phyloP scores from a whole-genome alignment of 2,113 vertebrate genomes.

The Danionella cerebrum region DNA sequence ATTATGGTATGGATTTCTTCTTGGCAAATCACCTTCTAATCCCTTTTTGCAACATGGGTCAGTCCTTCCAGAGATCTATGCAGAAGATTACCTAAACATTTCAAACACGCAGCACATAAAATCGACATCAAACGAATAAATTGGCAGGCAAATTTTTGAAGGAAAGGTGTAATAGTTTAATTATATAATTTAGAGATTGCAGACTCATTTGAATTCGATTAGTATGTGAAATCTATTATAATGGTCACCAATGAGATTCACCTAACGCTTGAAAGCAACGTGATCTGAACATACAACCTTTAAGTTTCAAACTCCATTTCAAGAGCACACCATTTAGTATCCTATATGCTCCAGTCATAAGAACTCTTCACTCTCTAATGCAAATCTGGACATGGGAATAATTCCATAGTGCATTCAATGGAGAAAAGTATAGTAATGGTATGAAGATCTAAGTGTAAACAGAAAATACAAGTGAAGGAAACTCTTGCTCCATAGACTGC shows the following conservation, averaged over 20 bases:
- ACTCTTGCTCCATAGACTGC: no score
- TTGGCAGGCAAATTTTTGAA: not conserved
- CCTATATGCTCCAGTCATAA: no score
- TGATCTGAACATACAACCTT: constrained; percentile 27
- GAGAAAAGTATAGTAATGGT: constrained; percentile 44
- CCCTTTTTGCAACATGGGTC: constrained; percentile 23
- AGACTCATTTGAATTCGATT: constrained; percentile 29
- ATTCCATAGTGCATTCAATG: constrained; percentile 14
- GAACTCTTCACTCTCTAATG: constrained; percentile 14
- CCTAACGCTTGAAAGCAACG: constrained; percentile 17
- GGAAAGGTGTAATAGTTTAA: constrained; percentile 6
- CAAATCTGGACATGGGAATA: constrained; percentile 3
- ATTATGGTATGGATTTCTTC: constrained; percentile 57
- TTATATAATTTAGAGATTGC: not conserved
- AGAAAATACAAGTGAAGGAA: no score
- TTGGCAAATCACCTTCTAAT: constrained; percentile 46
- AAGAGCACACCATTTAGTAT: constrained; percentile 16
- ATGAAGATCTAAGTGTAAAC: constrained; percentile 44
- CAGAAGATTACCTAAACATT: constrained; percentile 17
- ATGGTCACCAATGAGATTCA: constrained; percentile 26
- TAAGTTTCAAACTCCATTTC: constrained; percentile 8
- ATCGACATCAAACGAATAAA: not conserved
- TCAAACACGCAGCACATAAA: not conserved
- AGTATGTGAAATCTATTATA: constrained; percentile 37
- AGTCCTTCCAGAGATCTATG: constrained; percentile 23